A percentile compares a stretch with the other conserved stretches of the same genome.
Evolutionary conservation across 2,797 vertebrate genomes (phyloP).

Genomic region (Poeciliopsis paucimaculata): DNA sequence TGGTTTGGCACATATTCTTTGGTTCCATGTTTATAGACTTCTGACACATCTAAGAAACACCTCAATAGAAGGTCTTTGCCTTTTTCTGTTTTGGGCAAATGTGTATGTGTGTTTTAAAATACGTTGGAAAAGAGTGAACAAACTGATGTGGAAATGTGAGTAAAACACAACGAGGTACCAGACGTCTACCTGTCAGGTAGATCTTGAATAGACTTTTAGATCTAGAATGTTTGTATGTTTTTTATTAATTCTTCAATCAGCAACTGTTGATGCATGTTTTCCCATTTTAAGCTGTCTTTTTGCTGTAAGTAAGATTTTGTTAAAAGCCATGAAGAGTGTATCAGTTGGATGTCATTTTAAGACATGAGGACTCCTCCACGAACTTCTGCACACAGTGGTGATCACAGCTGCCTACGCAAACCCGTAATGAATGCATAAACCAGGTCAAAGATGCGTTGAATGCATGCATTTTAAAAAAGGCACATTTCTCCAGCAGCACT

Average conservation of each 20-base stretch:
- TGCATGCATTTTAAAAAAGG: background rate
- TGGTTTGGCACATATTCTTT: background rate
- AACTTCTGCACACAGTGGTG: background rate
- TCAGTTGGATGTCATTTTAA: background rate
- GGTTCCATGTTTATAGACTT: background rate
- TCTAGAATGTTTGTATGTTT: background rate
- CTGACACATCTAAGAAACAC: background rate
- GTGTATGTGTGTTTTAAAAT: background rate
- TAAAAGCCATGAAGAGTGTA: no score
- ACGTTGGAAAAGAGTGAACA: background rate
- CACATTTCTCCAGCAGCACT: background rate
- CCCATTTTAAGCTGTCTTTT: background rate
- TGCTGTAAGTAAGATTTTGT: background rate
- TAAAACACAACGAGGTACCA: background rate
- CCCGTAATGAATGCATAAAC: background rate
- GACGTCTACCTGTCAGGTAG: background rate
- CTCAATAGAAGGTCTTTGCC: background rate
- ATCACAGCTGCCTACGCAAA: background rate
- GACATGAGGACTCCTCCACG: background rate
- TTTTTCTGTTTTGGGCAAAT: background rate
- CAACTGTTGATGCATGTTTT: background rate
- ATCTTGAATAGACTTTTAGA: background rate
- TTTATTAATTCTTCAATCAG: background rate
- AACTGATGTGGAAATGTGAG: background rate
- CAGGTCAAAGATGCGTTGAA: background rate